phyloP scores from a whole-genome alignment of 2,113 vertebrate species.

The Ptyas mucosa region DNA sequence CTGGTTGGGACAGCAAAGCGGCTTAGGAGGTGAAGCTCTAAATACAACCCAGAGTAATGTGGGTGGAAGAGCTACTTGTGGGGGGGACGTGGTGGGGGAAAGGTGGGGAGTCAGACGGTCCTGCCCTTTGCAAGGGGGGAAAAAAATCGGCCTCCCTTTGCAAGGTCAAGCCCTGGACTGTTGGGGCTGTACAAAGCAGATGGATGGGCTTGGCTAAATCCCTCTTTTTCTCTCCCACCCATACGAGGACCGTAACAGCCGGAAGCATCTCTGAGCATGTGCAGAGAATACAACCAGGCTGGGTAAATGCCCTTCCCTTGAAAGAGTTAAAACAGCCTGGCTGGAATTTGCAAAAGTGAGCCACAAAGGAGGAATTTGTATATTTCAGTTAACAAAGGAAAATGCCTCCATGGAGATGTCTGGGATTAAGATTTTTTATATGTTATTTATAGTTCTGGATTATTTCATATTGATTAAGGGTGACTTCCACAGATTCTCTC shows the following conservation, averaged over 20 bases:
- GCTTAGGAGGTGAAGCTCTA: neutral
- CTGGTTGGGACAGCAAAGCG: neutral
- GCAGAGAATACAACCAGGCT: neutral
- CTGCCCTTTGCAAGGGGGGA: too few species aligned
- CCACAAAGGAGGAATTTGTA: neutral
- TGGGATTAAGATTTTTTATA: neutral
- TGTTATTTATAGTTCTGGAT: neutral
- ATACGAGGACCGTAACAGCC: neutral
- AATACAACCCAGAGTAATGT: neutral
- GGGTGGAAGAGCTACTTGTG: neutral
- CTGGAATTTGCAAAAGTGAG: neutral
- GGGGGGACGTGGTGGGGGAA: accelerated
- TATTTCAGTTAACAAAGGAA: neutral
- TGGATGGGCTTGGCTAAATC: neutral
- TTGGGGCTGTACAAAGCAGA: neutral
- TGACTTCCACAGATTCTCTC: too few species aligned
- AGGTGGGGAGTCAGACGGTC: neutral
- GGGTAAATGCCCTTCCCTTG: too few species aligned
- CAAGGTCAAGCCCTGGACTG: neutral
- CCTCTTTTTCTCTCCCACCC: neutral
- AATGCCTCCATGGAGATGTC: too few species aligned
- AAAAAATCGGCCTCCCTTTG: accelerated
- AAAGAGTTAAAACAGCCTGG: too few species aligned
- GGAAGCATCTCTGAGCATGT: neutral
- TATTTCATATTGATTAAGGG: neutral